Evolutionary conservation across 2,888 invertebrate species (phyloP).

Genomic region (Blastobasis adustella): DNA sequence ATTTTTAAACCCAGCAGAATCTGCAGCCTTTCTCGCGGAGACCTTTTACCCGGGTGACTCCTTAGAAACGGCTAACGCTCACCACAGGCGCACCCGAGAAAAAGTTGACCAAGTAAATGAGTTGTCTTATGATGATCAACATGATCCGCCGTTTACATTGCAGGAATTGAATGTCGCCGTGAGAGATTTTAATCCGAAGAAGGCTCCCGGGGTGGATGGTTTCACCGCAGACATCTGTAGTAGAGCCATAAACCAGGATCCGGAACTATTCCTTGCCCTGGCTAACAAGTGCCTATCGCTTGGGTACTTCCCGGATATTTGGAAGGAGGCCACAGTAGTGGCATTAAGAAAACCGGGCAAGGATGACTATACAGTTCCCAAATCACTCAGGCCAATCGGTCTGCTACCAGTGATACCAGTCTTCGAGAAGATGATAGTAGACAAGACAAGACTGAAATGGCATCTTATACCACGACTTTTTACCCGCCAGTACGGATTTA

Average conservation of each 20-base stretch:
- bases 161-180: slow-evolving; percentile 8
- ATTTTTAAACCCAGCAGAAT: background rate
- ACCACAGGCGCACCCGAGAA: background rate
- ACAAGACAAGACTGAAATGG: slow-evolving; percentile 6
- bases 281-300: slow-evolving; percentile 15
- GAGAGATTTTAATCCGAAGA: slow-evolving; percentile 13
- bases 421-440: slow-evolving; percentile 8
- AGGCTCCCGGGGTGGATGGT: slow-evolving; percentile 18
- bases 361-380: slow-evolving; percentile 13
- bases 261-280: slow-evolving; percentile 9
- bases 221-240: slow-evolving; percentile 20
- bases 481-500: too few species aligned
- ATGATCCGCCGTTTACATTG: slow-evolving; percentile 14
- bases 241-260: slow-evolving; percentile 5
- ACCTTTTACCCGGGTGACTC: slow-evolving; percentile 9
- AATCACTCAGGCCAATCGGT: slow-evolving; percentile 17
- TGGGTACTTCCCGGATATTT: slow-evolving; percentile 10
- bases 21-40: slow-evolving; percentile 1
- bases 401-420: slow-evolving; percentile 17
- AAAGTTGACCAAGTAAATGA: background rate
- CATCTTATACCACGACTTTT: background rate
- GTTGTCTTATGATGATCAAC: background rate
- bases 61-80: slow-evolving; percentile 8
- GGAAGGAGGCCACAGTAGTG: slow-evolving; percentile 15
- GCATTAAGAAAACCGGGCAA: slow-evolving; percentile 17